Evolutionary conservation across 53 echinoderm and acorn worm species (phyloP), one percentile per base, ranked within the genome.

Genomic region (Mesocentrotus franciscanus): DNA sequence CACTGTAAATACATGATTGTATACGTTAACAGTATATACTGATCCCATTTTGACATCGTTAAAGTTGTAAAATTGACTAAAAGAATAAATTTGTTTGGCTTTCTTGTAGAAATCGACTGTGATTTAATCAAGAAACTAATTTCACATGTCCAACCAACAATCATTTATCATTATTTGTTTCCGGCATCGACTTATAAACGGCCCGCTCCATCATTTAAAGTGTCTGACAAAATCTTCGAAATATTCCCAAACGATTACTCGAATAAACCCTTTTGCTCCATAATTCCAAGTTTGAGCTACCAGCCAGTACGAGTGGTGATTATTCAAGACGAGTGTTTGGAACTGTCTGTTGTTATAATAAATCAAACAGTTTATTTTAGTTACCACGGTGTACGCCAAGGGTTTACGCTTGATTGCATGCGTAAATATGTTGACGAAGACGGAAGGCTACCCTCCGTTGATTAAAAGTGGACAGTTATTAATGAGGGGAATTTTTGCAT

Each of bases 381-480:
- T 20, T n/a, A 87, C 87, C 58, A 58, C 56, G 87, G 57, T 57
- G 24, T 56, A 27, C 58, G 27, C 27, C 87, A n/a, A 56, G 87
- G 58, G n/a, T 56, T 87, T 87, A 87, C 87, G n/a, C 87, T 9
- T 14, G 57, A 87, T 18, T n/a, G 87, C 57, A 27, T 87, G 27
- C 56, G 57, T 56, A 87, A 57, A 84, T 39, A 84, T 49, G 84
- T 84, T 84, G 84, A 84, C 57, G 12, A 27, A 13, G 87, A 11
- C 58, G 26, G 26, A 10, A n/a, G 29, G 14, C 84, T 24, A 12
- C 20, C 49, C 39, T n/a, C 13, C 56, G 57, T 57, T 87, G 87
- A 87, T 87, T 87, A 87, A 87, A 87, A 57, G 27, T n/a, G 87
- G 87, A 87, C 87, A 87, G 87, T 87, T 87, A 87, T 87, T 87